Evolutionary conservation across 1,140 invertebrate genomes (phyloP), one percentile per base, ranked within the genome.

Genomic region (Aporrectodea caliginosa): DNA sequence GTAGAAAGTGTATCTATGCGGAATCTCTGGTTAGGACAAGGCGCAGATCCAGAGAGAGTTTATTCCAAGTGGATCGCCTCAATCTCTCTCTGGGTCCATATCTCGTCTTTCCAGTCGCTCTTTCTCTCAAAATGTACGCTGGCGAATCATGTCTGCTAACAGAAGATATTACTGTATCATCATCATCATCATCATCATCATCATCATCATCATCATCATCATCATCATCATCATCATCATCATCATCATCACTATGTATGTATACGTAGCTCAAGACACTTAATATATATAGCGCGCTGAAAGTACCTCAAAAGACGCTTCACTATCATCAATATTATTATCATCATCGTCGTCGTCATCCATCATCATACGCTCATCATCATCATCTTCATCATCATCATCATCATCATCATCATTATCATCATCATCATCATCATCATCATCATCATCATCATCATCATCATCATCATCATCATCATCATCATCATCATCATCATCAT

Each of bases 341-440:
- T 58, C 43, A 58, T 58, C 43, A 58, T 58, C 43, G 43, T 58
- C 43, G 22, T 58, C 43, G 22, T 6, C 43, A 58, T 58, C 43
- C 6, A 12, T 22, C 6, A 12, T 22, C 6, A 12, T 22, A 58
- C 22, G 6, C 6, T 6, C 22, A 58, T 58, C 43, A 22, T 58
- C 33, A 22, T 73, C 71, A 22, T 73, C 71, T 6, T 73, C 71
- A 73, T 73, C 71, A 73, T 34, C 71, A 73, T 73, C 71, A 73
- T 6, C 33, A 73, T 73, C 71, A 22, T 73, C 71, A 22, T 73
- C 71, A 73, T 73, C 71, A 73, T 73, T 22, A 73, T 73, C 71
- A 73, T 73, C 71, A 73, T 73, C 71, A 73, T 73, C 71, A 73
- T 73, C 71, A 73, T 73, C 71, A 73, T 73, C 71, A 73, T 73